phyloP scores from a whole-genome alignment of 2,797 vertebrate species.

The Anas bahamensis region DNA sequence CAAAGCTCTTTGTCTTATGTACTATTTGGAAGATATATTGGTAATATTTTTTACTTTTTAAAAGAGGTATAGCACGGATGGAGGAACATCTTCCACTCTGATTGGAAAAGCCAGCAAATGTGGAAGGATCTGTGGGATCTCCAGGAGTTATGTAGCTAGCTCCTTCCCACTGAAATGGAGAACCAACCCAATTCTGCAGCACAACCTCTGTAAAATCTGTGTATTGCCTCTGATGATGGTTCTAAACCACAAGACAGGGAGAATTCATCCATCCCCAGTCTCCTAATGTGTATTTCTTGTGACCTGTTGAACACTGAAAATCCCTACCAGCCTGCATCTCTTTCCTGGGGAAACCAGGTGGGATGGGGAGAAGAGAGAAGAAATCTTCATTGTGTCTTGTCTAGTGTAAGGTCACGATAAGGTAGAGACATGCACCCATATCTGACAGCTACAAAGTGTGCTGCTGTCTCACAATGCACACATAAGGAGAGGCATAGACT shows the following conservation, averaged over 20 bases:
- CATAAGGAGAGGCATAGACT: neutral
- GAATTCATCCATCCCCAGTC: neutral
- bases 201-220: neutral
- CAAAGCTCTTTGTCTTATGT: neutral
- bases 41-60: neutral
- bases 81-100: neutral
- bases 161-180: neutral
- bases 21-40: neutral
- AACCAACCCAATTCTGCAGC: neutral
- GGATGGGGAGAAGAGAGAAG: neutral
- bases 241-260: neutral
- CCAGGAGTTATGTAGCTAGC: neutral
- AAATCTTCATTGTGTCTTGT: neutral
- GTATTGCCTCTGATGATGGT: neutral
- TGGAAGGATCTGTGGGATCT: neutral
- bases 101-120: neutral
- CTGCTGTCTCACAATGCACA: neutral
- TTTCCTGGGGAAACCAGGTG: neutral
- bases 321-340: neutral
- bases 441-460: neutral
- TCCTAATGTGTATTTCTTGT: neutral
- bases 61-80: neutral
- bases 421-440: neutral
- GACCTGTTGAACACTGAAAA: neutral
- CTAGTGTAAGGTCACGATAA: neutral